Evolutionary conservation across 1,140 invertebrate species (phyloP).

Genomic region (Yoshiicerus persimilis): DNA sequence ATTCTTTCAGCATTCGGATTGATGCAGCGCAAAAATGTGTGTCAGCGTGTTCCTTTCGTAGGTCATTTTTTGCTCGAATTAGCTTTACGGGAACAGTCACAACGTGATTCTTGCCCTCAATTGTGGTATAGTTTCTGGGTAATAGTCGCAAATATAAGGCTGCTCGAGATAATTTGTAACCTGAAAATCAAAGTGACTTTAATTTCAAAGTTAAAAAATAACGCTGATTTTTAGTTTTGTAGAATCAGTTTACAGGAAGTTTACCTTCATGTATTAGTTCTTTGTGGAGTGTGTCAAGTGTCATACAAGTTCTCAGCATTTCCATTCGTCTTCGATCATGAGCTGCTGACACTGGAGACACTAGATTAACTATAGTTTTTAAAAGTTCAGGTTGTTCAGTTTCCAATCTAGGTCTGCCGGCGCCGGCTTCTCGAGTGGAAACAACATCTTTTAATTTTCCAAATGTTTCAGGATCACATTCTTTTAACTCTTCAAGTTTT

Average conservation of each 20-base stretch:
- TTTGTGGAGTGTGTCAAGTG: not conserved
- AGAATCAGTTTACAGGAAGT: not conserved
- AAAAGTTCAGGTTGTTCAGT: not conserved
- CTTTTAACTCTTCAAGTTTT: not conserved
- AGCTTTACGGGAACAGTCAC: conserved; percentile 51
- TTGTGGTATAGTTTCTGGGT: conserved; percentile 37
- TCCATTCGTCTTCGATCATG: not conserved
- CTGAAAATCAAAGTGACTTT: not conserved
- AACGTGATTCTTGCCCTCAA: conserved; percentile 51
- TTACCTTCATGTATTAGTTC: not conserved
- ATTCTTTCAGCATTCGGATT: conserved; percentile 47
- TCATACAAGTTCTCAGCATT: not conserved
- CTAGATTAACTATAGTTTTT: not conserved
- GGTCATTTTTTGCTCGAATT: conserved; percentile 42
- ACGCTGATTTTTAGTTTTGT: not conserved
- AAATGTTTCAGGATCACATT: not conserved
- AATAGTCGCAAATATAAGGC: conserved; percentile 46
- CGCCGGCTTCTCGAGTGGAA: too few species aligned
- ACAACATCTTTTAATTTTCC: not conserved
- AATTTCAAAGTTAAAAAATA: not conserved
- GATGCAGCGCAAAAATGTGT: conserved; percentile 44
- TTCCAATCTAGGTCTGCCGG: not conserved
- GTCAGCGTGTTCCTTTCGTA: conserved; percentile 48
- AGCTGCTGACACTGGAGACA: not conserved
- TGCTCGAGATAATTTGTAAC: not conserved